Evolutionary conservation across 2,888 invertebrate species (phyloP).

Genomic region (Lasioglossum vierecki): DNA sequence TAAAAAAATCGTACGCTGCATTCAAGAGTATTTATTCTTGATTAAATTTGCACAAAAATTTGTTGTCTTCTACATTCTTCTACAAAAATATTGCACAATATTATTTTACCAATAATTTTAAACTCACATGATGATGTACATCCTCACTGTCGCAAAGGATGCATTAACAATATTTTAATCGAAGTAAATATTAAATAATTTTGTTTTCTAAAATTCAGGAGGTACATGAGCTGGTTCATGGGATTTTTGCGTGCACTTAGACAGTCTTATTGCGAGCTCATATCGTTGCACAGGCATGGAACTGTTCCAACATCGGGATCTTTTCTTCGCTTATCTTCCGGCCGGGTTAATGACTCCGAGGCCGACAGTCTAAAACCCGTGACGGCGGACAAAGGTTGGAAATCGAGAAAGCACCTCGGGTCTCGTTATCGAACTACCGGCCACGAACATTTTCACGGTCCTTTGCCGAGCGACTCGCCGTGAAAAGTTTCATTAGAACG

Average conservation of each 20-base stretch:
- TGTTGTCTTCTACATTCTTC: too few relatives aligned
- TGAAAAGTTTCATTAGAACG: slow-evolving; percentile 61
- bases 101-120: too few relatives aligned
- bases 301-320: not conserved
- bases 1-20: too few relatives aligned
- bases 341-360: slow-evolving; percentile 54
- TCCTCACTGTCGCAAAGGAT: too few relatives aligned
- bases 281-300: not conserved
- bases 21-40: too few relatives aligned
- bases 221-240: slow-evolving; percentile 66
- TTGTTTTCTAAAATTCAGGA: too few relatives aligned
- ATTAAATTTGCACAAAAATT: too few relatives aligned
- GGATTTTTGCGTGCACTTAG: slow-evolving; percentile 75
- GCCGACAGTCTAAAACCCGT: slow-evolving; percentile 45
- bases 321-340: slow-evolving; percentile 20
- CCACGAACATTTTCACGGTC: slow-evolving; percentile 42
- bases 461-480: slow-evolving; percentile 33
- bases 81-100: too few relatives aligned
- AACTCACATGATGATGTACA: too few relatives aligned
- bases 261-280: slow-evolving; percentile 52
- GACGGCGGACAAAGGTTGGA: slow-evolving; percentile 35
- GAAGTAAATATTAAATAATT: too few relatives aligned
- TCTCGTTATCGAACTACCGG: slow-evolving; percentile 62
- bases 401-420: slow-evolving; percentile 39
- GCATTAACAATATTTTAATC: too few relatives aligned